Percentiles rank a stretch among this genome's conserved stretches.
phyloP scores from a whole-genome alignment of 2,797 vertebrate genomes.

The Cryptoblepharus egeriae region DNA sequence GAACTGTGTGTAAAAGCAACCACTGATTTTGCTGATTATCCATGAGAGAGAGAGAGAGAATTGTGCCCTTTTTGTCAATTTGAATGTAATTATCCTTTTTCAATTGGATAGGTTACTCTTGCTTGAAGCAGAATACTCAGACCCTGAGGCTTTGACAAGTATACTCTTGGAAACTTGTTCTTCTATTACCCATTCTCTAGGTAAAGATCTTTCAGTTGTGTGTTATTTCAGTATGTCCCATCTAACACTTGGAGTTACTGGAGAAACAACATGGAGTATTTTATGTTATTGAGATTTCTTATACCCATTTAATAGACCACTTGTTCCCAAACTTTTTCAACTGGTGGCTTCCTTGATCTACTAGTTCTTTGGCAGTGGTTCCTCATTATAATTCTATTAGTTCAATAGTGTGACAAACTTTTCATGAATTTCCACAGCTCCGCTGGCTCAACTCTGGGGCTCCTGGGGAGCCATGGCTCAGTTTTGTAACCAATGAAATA shows the following conservation, averaged over 20 bases:
- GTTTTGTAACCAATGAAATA: too few relatives aligned
- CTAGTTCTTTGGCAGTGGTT: too few relatives aligned
- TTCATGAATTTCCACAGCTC: too few relatives aligned
- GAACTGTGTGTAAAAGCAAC: background rate
- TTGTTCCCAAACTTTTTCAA: too few relatives aligned
- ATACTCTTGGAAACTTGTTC: constrained; percentile 91
- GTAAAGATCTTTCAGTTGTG: constrained; percentile 72
- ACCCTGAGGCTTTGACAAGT: constrained; percentile 83
- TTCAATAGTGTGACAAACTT: too few relatives aligned
- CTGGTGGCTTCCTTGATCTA: too few relatives aligned
- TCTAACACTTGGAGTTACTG: background rate
- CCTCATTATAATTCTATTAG: too few relatives aligned
- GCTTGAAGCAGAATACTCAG: constrained; percentile 85
- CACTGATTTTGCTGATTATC: background rate
- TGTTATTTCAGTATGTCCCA: background rate
- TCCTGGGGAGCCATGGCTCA: too few relatives aligned
- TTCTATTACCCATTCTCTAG: constrained; percentile 91
- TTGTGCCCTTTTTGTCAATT: background rate
- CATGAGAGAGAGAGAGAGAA: background rate
- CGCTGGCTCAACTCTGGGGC: too few relatives aligned
- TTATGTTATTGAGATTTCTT: background rate
- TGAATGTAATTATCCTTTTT: constrained; percentile 38
- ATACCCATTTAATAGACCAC: background rate
- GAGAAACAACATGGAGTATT: background rate
- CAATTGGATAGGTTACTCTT: constrained; percentile 85